Evolutionary conservation across 2,888 invertebrate genomes (phyloP).

Genomic region (Phengaris arion): DNA sequence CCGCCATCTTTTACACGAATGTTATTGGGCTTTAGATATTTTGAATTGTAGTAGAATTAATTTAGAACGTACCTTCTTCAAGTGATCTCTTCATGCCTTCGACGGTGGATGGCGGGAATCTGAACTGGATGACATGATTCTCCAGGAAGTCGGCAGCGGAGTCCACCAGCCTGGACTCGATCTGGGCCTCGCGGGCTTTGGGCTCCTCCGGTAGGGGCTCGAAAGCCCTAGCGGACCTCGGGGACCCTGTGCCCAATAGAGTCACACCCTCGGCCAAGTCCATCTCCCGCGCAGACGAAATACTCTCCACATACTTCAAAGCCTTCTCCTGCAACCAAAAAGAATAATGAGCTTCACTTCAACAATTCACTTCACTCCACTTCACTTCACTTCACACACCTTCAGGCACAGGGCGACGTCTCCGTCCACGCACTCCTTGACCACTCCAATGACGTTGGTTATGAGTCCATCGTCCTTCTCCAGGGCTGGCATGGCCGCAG

Average conservation of each 20-base stretch:
- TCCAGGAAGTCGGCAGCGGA: slow-evolving; percentile 87
- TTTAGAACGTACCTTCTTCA: slow-evolving; percentile 84
- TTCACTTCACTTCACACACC: slow-evolving; percentile 66
- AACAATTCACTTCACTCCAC: slow-evolving; percentile 40
- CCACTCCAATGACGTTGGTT: slow-evolving; percentile 79
- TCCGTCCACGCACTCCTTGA: slow-evolving; percentile 85
- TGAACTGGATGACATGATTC: slow-evolving; percentile 89
- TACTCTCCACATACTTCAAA: slow-evolving; percentile 83
- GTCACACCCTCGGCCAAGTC: slow-evolving; percentile 81
- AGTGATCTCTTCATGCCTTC: slow-evolving; percentile 88
- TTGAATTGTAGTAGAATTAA: not conserved
- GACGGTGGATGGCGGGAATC: slow-evolving; percentile 85
- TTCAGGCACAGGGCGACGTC: slow-evolving; percentile 86
- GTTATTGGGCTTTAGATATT: too few species aligned
- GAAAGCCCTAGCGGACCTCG: slow-evolving; percentile 80
- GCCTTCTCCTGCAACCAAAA: slow-evolving; percentile 84
- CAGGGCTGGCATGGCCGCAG: slow-evolving; percentile 70
- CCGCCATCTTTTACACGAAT: too few species aligned
- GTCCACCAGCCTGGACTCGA: slow-evolving; percentile 87
- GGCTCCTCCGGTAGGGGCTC: slow-evolving; percentile 85
- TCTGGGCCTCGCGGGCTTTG: slow-evolving; percentile 84
- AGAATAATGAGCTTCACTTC: slow-evolving; percentile 47
- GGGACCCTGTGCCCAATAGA: slow-evolving; percentile 70
- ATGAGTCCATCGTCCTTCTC: slow-evolving; percentile 74
- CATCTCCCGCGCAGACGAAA: slow-evolving; percentile 78